These are phyloP conservation scores for Camponotus floridanus DNA, from an alignment of 1,140 invertebrate species.

Conservation along the genomic window DNA sequence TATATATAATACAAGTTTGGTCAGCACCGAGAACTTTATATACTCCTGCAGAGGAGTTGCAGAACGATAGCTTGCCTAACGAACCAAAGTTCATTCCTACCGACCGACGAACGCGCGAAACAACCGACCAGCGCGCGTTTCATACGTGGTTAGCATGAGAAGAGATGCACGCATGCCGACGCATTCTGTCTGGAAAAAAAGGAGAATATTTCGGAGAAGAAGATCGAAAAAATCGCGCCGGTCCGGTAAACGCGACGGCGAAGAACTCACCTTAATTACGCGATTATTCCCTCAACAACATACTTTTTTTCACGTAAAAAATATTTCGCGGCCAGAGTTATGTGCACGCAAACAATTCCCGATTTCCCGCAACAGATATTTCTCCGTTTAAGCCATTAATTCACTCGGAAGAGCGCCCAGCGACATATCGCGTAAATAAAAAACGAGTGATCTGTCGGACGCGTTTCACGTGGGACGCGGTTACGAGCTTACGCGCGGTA, in stretches of 20 bases:
- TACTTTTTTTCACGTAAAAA: background rate
- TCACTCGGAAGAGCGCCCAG: background rate
- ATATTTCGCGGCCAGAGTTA: slow-evolving; percentile 17
- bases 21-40: slow-evolving; percentile 43
- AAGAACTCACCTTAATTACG: slow-evolving; percentile 14
- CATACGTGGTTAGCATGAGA: slow-evolving; percentile 32
- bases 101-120: slow-evolving; percentile 13
- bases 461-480: slow-evolving; percentile 9
- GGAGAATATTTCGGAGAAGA: background rate
- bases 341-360: slow-evolving; percentile 18
- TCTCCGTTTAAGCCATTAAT: background rate
- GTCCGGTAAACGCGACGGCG: background rate
- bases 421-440: background rate
- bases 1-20: background rate
- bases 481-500: background rate
- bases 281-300: slow-evolving; percentile 4
- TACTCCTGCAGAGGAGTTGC: slow-evolving; percentile 31
- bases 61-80: slow-evolving; percentile 48
- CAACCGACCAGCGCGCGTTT: background rate
- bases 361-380: background rate
- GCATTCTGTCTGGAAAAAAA: background rate
- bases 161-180: background rate
- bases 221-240: background rate
- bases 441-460: slow-evolving; percentile 10
- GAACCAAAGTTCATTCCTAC: slow-evolving; percentile 46